phyloP scores from a whole-genome alignment of 1,140 invertebrate genomes.

The Drosophila punjabiensis region DNA sequence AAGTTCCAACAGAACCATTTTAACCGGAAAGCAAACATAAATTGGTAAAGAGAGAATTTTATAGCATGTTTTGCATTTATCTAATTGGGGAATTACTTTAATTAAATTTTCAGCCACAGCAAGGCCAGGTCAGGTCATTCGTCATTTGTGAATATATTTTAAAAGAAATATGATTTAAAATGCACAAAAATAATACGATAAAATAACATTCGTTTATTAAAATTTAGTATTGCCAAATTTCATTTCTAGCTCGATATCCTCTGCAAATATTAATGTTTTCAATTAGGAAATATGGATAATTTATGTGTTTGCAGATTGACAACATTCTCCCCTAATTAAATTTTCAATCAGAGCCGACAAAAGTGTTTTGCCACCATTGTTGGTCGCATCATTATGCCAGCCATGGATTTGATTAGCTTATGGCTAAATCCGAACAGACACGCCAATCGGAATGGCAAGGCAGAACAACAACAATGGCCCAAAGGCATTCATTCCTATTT shows the following conservation, averaged over 20 bases:
- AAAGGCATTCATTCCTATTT: slow-evolving; percentile 78
- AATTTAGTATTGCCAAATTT: background rate
- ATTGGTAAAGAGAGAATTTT: background rate
- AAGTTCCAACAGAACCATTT: background rate
- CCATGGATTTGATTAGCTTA: slow-evolving; percentile 81
- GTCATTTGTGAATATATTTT: background rate
- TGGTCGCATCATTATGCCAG: slow-evolving; percentile 64
- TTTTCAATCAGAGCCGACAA: slow-evolving; percentile 49
- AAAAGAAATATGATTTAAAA: too few species aligned
- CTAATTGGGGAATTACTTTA: background rate
- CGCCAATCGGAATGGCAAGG: slow-evolving; percentile 48
- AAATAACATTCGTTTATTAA: background rate
- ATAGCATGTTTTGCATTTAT: background rate
- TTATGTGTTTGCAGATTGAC: slow-evolving; percentile 9
- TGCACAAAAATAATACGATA: accelerated
- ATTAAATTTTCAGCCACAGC: background rate
- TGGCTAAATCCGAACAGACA: slow-evolving; percentile 73
- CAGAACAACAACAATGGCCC: slow-evolving; percentile 54
- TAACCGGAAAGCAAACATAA: slow-evolving; percentile 17
- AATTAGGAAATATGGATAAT: background rate
- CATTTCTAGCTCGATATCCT: background rate
- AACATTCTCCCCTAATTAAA: slow-evolving; percentile 56
- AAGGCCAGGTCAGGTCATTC: background rate
- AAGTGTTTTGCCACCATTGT: slow-evolving; percentile 20
- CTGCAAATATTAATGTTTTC: background rate